phyloP scores from a whole-genome alignment of 2,888 invertebrate genomes.

The Artemia sinica region DNA sequence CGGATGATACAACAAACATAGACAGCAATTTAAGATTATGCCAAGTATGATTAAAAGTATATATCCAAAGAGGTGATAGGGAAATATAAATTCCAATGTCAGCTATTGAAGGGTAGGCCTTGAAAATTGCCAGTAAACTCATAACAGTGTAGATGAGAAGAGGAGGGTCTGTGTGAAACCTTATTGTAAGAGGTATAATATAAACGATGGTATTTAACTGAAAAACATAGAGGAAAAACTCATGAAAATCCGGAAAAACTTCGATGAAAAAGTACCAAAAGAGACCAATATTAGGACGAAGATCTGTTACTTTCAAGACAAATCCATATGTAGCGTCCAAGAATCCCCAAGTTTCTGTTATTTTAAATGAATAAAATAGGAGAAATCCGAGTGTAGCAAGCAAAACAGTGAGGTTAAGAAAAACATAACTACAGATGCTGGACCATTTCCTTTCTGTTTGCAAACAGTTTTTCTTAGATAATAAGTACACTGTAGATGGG shows the following conservation, averaged over 20 bases:
- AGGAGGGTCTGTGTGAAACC: slow-evolving; percentile 59
- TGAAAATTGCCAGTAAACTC: slow-evolving; percentile 72
- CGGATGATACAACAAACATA: too few species aligned
- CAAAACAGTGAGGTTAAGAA: too few species aligned
- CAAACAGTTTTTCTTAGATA: too few species aligned
- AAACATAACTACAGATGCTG: too few species aligned
- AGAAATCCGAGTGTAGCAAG: too few species aligned
- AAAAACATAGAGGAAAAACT: slow-evolving; percentile 85
- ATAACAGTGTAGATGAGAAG: slow-evolving; percentile 59
- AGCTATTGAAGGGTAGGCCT: slow-evolving; percentile 89
- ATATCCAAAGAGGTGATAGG: slow-evolving; percentile 74
- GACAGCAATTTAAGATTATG: too few species aligned
- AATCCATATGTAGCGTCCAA: too few species aligned
- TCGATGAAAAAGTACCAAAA: slow-evolving; percentile 99
- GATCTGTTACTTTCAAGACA: slow-evolving; percentile 74
- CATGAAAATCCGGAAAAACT: slow-evolving; percentile 96
- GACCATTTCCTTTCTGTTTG: too few species aligned
- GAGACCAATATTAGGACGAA: slow-evolving; percentile 88
- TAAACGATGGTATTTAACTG: slow-evolving; percentile 90
- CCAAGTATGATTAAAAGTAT: slow-evolving; percentile 69
- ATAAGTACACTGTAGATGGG: too few species aligned
- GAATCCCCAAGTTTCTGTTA: too few species aligned
- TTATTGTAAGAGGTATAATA: slow-evolving; percentile 63
- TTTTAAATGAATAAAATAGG: too few species aligned
- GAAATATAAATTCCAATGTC: slow-evolving; percentile 84